Percentiles rank a stretch among this genome's conserved stretches.
phyloP scores from a whole-genome alignment of 2,888 invertebrate genomes.

The Caenorhabditis macrosperma region DNA sequence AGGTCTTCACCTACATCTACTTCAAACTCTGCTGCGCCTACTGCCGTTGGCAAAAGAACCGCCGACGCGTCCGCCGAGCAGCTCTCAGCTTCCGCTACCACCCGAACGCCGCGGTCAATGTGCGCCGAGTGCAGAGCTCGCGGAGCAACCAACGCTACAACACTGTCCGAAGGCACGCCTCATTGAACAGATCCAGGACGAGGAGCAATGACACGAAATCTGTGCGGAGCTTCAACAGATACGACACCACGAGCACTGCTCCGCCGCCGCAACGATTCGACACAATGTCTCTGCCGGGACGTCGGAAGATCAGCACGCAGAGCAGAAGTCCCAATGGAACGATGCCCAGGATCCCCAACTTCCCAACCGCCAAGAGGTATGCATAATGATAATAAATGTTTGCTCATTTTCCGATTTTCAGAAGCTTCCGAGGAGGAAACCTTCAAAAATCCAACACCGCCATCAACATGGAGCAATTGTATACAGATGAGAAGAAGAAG shows the following conservation, averaged over 20 bases:
- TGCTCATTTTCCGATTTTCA: constrained; percentile 12
- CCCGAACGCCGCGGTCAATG: constrained; percentile 79
- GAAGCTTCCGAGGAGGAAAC: constrained; percentile 58
- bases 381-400: not conserved
- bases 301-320: constrained; percentile 65
- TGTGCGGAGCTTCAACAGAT: constrained; percentile 72
- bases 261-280: constrained; percentile 64
- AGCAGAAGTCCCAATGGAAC: constrained; percentile 72
- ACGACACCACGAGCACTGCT: constrained; percentile 49
- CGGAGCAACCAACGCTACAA: constrained; percentile 76
- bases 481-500: constrained; percentile 63
- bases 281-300: constrained; percentile 77
- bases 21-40: constrained; percentile 81
- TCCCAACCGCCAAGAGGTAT: constrained; percentile 57
- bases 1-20: constrained; percentile 82
- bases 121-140: constrained; percentile 76
- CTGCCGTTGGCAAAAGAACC: constrained; percentile 80
- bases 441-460: constrained; percentile 72
- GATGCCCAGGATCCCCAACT: constrained; percentile 54
- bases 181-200: constrained; percentile 66
- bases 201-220: constrained; percentile 74
- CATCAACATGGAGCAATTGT: constrained; percentile 69
- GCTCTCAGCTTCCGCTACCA: constrained; percentile 79
- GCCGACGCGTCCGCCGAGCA: constrained; percentile 75
- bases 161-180: constrained; percentile 75